Conservation (phyloP, 1,140 invertebrate species). For the Drosophila lacteicornis region DNA sequence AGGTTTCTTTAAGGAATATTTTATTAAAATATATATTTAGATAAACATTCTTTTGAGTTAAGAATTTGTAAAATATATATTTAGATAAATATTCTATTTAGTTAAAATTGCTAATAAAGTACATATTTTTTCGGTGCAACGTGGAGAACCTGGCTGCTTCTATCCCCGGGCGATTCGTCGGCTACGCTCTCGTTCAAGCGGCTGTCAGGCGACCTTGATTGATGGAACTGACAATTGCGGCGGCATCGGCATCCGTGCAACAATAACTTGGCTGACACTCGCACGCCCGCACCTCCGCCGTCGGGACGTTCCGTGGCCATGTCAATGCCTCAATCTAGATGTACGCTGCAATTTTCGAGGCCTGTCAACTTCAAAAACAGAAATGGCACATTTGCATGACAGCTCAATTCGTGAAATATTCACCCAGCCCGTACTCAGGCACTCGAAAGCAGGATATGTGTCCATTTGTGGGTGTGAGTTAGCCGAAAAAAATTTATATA, state of each 20-base stretch:
- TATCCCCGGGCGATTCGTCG: constrained; percentile 13
- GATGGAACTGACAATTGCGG: constrained; percentile 77
- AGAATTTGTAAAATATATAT: too few species aligned
- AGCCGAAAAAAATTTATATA: constrained; percentile 16
- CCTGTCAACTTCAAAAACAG: constrained; percentile 82
- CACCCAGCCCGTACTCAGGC: constrained; percentile 19
- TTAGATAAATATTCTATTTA: too few species aligned
- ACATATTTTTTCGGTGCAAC: constrained; percentile 2
- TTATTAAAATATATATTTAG: background rate
- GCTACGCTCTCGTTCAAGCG: constrained; percentile 40
- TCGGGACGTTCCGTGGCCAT: constrained; percentile 6
- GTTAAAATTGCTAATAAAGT: too few species aligned
- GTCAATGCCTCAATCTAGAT: constrained; percentile 56
- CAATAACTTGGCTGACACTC: constrained; percentile 42
- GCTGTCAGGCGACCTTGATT: constrained; percentile 63
- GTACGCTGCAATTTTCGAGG: constrained; percentile 73
- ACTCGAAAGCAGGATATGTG: constrained; percentile 15
- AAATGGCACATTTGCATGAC: constrained; percentile 81
- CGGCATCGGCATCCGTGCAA: constrained; percentile 44
- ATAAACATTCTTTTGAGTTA: background rate
- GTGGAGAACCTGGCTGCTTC: background rate
- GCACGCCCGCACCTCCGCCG: constrained; percentile 10
- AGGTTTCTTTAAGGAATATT: too few species aligned
- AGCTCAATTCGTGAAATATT: constrained; percentile 83
- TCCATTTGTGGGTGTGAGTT: constrained; percentile 29